Evolutionary conservation across 2,888 invertebrate genomes (phyloP).

Genomic region (Diarsia mendica): DNA sequence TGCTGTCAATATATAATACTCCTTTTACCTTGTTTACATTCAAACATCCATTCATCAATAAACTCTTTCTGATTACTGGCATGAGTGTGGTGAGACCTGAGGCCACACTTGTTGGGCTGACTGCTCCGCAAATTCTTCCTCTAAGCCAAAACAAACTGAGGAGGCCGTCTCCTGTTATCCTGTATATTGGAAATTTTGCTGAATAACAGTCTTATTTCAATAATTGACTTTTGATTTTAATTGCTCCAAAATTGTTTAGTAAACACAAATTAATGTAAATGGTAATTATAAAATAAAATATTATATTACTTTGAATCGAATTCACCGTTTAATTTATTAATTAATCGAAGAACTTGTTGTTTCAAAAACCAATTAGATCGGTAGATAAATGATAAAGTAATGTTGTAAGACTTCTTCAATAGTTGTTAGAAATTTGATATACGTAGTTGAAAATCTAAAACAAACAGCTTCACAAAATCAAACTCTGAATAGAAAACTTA

Average conservation of each 20-base stretch:
- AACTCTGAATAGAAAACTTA: slow-evolving; percentile 18
- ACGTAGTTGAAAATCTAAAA: slow-evolving; percentile 7
- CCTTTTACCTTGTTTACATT: too few species aligned
- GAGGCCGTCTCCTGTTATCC: background rate
- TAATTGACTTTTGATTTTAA: background rate
- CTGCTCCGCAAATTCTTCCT: background rate
- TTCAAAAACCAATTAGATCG: background rate
- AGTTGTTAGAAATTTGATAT: slow-evolving; percentile 18
- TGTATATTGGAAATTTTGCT: too few species aligned
- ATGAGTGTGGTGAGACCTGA: too few species aligned
- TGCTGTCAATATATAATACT: too few species aligned
- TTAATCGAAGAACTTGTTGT: background rate
- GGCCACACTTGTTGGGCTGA: background rate
- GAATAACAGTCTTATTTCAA: background rate
- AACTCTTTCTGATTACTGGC: too few species aligned
- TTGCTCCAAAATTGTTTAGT: background rate
- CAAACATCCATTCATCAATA: too few species aligned
- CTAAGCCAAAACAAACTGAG: background rate
- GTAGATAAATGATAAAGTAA: background rate
- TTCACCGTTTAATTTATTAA: too few species aligned
- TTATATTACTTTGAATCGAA: background rate
- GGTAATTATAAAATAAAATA: background rate
- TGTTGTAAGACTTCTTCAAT: slow-evolving; percentile 8
- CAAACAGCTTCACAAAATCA: slow-evolving; percentile 21
- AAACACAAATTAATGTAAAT: background rate